Conservation (phyloP, 2,113 vertebrate genomes). For the Psittacara wagleri region DNA sequence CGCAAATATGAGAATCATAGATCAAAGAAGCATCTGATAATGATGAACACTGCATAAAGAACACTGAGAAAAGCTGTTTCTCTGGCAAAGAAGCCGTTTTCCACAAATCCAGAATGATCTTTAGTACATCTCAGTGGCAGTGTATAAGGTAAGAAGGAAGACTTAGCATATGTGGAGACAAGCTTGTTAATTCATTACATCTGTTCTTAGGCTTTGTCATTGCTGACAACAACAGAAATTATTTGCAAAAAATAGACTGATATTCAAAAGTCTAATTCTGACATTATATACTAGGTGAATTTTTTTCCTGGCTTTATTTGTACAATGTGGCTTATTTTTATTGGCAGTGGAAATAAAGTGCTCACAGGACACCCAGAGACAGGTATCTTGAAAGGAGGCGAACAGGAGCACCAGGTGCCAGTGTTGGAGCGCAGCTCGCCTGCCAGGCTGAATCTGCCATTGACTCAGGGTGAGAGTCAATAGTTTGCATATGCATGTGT, state of each 20-base stretch:
- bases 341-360: conserved; percentile 58
- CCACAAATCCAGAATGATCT: not conserved
- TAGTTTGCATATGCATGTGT: not conserved
- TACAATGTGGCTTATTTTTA: conserved; percentile 26
- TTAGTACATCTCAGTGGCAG: not conserved
- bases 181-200: not conserved
- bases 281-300: not conserved
- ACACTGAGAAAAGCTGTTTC: not conserved
- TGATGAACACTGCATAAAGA: not conserved
- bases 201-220: not conserved
- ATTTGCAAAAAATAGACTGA: not conserved
- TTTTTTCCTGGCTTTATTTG: not conserved
- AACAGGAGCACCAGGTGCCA: not conserved
- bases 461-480: conserved; percentile 64
- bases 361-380: conserved; percentile 13
- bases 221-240: not conserved
- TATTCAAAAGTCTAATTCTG: not conserved
- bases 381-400: conserved; percentile 21
- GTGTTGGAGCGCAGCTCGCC: not conserved
- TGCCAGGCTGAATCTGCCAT: conserved; percentile 35
- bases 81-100: not conserved
- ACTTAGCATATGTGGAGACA: not conserved
- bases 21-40: not conserved
- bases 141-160: not conserved
- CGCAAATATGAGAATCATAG: not conserved